phyloP scores from a whole-genome alignment of 1,140 invertebrate genomes.

The Macrosteles quadrilineatus region DNA sequence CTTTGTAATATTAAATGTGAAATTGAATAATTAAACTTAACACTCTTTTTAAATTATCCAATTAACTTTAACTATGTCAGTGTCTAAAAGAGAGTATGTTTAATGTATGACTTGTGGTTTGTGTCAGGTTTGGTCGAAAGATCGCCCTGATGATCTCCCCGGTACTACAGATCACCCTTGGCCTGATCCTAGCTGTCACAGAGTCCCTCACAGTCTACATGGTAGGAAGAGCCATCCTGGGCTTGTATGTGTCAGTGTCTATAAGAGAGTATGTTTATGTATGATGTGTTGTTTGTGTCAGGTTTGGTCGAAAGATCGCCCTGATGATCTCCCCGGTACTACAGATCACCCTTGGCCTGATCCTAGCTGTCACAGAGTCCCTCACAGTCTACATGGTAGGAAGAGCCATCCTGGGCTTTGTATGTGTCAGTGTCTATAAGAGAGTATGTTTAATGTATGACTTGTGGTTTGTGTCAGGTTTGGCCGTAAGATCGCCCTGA shows the following conservation, averaged over 20 bases:
- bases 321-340: slow-evolving; percentile 67
- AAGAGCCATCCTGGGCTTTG: slow-evolving; percentile 55
- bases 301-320: slow-evolving; percentile 74
- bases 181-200: slow-evolving; percentile 54
- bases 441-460: too few species aligned
- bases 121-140: slow-evolving; percentile 76
- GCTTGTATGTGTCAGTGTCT: slow-evolving; percentile 62
- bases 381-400: slow-evolving; percentile 53
- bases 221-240: slow-evolving; percentile 54
- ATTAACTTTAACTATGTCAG: too few species aligned
- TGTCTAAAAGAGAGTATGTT: too few species aligned
- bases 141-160: slow-evolving; percentile 68
- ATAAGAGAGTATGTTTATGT: too few species aligned
- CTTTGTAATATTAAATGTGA: too few species aligned
- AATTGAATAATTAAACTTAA: too few species aligned
- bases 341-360: slow-evolving; percentile 63
- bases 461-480: too few species aligned
- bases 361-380: slow-evolving; percentile 54
- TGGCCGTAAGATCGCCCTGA: slow-evolving; percentile 72
- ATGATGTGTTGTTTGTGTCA: too few species aligned
- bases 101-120: too few species aligned
- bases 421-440: too few species aligned
- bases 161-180: slow-evolving; percentile 65
- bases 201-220: slow-evolving; percentile 55
- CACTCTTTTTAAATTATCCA: too few species aligned